Conservation (phyloP, 1,140 invertebrate species). For the Calycopis cecrops region DNA sequence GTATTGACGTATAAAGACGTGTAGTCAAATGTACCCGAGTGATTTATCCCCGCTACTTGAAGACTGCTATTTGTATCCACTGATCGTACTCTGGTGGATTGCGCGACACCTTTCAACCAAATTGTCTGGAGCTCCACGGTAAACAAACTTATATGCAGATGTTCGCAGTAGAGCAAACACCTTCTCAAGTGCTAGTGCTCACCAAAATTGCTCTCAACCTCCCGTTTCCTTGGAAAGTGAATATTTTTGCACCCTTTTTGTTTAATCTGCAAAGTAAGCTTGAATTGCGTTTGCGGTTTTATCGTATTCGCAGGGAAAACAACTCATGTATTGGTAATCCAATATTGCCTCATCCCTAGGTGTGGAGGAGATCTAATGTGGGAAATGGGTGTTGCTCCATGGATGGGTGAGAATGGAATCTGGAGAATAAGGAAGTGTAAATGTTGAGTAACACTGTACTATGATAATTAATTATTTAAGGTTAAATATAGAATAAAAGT, state of each 20-base stretch:
- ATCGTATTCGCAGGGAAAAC: conserved; percentile 24
- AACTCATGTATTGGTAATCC: conserved; percentile 21
- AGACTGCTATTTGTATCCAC: conserved; percentile 42
- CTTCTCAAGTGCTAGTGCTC: conserved; percentile 43
- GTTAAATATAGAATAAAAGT: too few relatives aligned
- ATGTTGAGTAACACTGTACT: too few relatives aligned
- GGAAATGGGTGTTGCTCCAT: too few relatives aligned
- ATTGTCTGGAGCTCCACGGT: conserved; percentile 68
- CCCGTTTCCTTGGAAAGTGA: conserved; percentile 41
- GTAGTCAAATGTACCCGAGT: conserved; percentile 47
- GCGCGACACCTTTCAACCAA: conserved; percentile 71
- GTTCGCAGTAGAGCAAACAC: conserved; percentile 50
- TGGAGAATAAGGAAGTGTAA: too few relatives aligned
- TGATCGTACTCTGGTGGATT: conserved; percentile 61
- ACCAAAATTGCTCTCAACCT: conserved; percentile 48
- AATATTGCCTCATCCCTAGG: conserved; percentile 14
- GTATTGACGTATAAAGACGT: neutral
- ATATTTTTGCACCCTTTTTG: conserved; percentile 44
- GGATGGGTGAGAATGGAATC: too few relatives aligned
- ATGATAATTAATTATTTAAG: too few relatives aligned
- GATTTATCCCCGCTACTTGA: conserved; percentile 55
- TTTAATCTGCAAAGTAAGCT: conserved; percentile 51
- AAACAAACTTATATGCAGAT: conserved; percentile 69
- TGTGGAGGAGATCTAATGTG: neutral
- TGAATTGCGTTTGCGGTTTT: conserved; percentile 37